A percentile compares a stretch with the other conserved stretches of the same genome.
Conservation (phyloP, 2,797 vertebrate species). For the Hipposideros larvatus region DNA sequence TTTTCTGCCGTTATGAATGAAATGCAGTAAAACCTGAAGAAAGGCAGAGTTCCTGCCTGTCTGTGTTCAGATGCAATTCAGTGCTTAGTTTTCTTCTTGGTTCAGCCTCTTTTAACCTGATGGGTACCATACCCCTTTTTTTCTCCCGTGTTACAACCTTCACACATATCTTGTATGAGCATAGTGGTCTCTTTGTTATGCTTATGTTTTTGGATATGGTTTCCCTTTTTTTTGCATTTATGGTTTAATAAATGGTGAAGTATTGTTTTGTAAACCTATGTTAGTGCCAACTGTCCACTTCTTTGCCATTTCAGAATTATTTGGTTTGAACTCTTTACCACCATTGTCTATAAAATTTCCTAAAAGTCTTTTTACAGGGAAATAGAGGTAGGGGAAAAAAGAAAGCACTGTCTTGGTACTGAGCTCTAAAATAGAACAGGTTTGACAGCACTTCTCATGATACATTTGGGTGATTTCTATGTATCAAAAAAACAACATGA, state of each 20-base stretch:
- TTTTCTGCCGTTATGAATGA: slow-evolving; percentile 56
- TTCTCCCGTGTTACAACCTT: not conserved
- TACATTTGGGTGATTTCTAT: slow-evolving; percentile 24
- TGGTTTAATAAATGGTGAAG: slow-evolving; percentile 36
- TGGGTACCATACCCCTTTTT: not conserved
- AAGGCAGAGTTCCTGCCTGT: not conserved
- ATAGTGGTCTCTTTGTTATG: slow-evolving; percentile 33
- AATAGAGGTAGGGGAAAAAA: slow-evolving; percentile 39
- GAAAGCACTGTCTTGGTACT: slow-evolving; percentile 33
- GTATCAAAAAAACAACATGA: not conserved
- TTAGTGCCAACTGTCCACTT: slow-evolving; percentile 4
- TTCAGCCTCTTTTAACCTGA: not conserved
- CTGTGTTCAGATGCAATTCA: not conserved
- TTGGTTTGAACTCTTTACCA: slow-evolving; percentile 49
- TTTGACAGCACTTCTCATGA: slow-evolving; percentile 46
- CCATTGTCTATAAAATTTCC: slow-evolving; percentile 24
- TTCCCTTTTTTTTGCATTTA: slow-evolving; percentile 22
- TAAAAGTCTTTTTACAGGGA: slow-evolving; percentile 41
- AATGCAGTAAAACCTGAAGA: slow-evolving; percentile 64
- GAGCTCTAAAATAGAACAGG: not conserved
- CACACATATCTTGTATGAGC: not conserved
- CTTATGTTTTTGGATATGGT: not conserved
- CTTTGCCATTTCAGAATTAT: slow-evolving; percentile 49
- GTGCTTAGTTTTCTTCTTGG: slow-evolving; percentile 25
- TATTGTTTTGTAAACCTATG: slow-evolving; percentile 36